phyloP scores from a whole-genome alignment of 2,797 vertebrate genomes.

The Hoplostethus atlanticus region DNA sequence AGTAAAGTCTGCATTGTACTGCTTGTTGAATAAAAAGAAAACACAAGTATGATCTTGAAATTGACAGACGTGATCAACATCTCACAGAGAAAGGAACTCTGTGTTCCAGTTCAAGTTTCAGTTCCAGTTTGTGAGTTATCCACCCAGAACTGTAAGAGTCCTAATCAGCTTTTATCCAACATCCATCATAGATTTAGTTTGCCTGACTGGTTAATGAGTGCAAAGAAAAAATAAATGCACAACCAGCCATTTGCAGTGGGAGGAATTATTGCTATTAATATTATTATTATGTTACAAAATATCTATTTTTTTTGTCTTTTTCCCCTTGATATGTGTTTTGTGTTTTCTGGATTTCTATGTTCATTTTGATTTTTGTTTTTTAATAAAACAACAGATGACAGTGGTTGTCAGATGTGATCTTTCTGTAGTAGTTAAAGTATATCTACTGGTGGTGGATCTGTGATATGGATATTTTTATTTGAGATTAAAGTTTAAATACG shows the following conservation, averaged over 20 bases:
- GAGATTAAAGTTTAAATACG: neutral
- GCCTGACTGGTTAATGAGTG: slow-evolving; percentile 18
- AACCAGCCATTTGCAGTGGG: neutral
- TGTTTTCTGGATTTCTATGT: slow-evolving; percentile 65
- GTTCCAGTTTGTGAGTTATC: slow-evolving; percentile 4
- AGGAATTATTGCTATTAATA: slow-evolving; percentile 22
- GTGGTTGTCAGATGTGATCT: slow-evolving; percentile 1
- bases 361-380: slow-evolving; percentile 72
- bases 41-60: slow-evolving; percentile 9
- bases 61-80: neutral
- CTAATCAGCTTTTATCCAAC: slow-evolving; percentile 10
- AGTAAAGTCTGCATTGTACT: slow-evolving; percentile 17
- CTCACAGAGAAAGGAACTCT: slow-evolving; percentile 7
- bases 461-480: neutral
- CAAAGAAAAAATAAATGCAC: slow-evolving; percentile 22
- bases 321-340: slow-evolving; percentile 42
- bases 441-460: neutral
- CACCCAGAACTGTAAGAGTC: slow-evolving; percentile 5
- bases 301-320: slow-evolving; percentile 29
- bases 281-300: slow-evolving; percentile 68
- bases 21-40: slow-evolving; percentile 27
- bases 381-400: slow-evolving; percentile 77
- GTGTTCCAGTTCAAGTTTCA: slow-evolving; percentile 45
- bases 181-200: slow-evolving; percentile 15
- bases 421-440: neutral